These are phyloP conservation scores for Pegoplata infirma DNA, from an alignment of 2,888 invertebrate genomes.

Conservation along the genomic window DNA sequence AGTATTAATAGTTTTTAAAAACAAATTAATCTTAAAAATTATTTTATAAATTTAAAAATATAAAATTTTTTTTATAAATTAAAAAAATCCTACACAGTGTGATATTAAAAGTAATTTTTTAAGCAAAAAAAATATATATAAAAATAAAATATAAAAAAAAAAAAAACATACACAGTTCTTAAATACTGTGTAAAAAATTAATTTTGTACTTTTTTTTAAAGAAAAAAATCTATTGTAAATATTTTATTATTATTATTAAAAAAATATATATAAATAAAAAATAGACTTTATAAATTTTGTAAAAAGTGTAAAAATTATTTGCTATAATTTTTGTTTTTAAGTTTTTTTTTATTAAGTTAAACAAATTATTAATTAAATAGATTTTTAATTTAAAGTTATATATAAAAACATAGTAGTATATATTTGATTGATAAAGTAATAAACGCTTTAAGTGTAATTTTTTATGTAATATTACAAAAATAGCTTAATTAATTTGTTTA, in stretches of 20 bases:
- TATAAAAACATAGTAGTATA: too few species aligned
- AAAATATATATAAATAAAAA: conserved; percentile 1
- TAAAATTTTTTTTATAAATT: conserved; percentile 42
- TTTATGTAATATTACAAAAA: conserved; percentile 16
- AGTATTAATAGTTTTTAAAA: conserved; percentile 46
- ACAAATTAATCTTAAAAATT: conserved; percentile 20
- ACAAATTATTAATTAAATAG: too few species aligned
- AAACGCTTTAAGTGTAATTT: conserved; percentile 53
- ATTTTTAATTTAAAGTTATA: neutral
- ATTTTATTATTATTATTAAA: conserved; percentile 30
- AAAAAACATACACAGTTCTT: conserved; percentile 46
- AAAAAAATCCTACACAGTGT: conserved; percentile 77
- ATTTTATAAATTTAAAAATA: conserved; percentile 31
- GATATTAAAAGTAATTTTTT: conserved; percentile 73
- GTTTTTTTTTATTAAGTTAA: neutral
- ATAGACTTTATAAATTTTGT: conserved; percentile 19
- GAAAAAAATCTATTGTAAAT: conserved; percentile 40
- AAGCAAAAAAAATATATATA: conserved; percentile 41
- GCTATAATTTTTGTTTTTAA: conserved; percentile 9
- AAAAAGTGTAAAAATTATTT: conserved; percentile 41
- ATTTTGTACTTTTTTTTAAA: conserved; percentile 43
- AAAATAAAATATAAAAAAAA: conserved; percentile 55
- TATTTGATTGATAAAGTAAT: conserved; percentile 16
- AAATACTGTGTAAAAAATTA: conserved; percentile 36
- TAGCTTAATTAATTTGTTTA: conserved; percentile 45